Base-by-base conservation (phyloP, 53 echinoderm and acorn worm genomes). In the Actinopyga echinites region DNA sequence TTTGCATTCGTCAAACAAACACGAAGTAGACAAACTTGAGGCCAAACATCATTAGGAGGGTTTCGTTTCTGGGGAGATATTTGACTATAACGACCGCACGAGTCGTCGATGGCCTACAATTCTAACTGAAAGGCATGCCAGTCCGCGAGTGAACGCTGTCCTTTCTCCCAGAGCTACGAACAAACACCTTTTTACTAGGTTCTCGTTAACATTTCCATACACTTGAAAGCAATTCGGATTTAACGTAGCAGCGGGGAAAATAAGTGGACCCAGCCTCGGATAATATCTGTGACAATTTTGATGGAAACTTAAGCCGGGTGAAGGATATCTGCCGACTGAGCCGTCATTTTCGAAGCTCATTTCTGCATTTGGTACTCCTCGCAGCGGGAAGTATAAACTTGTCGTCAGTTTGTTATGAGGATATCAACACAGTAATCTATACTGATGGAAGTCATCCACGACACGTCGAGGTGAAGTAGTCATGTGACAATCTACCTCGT, bases 251-350 rank as follows among this genome's bases (percentile, higher is more conserved):
- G 71, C 71, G 37, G 71, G 45, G 23, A 71, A n/a, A 36, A 40
- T 43, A 44, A 71, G 43, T 44, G 45, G 71, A 40, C 28, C 22
- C n/a, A 71, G 71, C 71, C 42, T 24, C 45, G 12, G 71, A 38
- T 71, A 37, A 37, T 71, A 71, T 71, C 40, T 71, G 71, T 71
- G 71, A 42, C 71, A 71, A 71, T 71, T 44, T 10, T 42, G 45
- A 71, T 71, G 38, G 71, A 71, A 71, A 71, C 71, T 43, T 71
- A 22, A 71, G 71, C 42, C 71, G 23, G 20, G 71, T n/a, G 45
- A 71, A 44, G 71, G 42, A 42, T 71, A 40, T 42, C 71, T 5
- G 22, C 15, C 71, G 71, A 71, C 44, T 40, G 40, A 71, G 28
- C 26, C 25, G 24, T 71, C 40, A 20, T 71, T 71, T 40, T 37